phyloP scores from a whole-genome alignment of 2,113 vertebrate species.

The Vulpes ferrilata region DNA sequence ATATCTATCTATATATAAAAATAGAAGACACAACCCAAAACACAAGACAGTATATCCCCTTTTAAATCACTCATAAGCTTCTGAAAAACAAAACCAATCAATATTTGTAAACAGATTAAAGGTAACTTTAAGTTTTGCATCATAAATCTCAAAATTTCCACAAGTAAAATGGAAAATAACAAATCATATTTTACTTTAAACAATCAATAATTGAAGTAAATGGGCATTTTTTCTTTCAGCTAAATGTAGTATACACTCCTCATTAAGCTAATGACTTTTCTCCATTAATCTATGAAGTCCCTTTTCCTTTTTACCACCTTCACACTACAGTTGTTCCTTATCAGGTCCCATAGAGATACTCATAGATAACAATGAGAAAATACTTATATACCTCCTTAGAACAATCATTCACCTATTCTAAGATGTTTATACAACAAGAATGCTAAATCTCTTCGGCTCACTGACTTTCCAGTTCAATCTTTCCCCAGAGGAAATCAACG shows the following conservation, averaged over 20 bases:
- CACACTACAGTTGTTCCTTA: background rate
- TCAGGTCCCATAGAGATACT: constrained; percentile 37
- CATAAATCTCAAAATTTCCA: background rate
- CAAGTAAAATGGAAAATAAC: background rate
- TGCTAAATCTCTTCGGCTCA: constrained; percentile 63
- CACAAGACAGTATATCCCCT: background rate
- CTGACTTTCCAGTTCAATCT: constrained; percentile 64
- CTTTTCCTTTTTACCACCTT: background rate
- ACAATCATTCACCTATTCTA: constrained; percentile 48
- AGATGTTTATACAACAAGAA: constrained; percentile 53
- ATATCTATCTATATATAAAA: constrained; percentile 41
- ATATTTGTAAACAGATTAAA: constrained; percentile 23
- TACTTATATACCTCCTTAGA: background rate
- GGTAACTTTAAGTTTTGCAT: background rate
- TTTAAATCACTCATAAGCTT: constrained; percentile 7
- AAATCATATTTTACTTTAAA: constrained; percentile 35
- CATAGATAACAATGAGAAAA: background rate
- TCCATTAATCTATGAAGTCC: background rate
- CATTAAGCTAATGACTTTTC: background rate
- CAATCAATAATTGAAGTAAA: constrained; percentile 11
- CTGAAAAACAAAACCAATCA: background rate
- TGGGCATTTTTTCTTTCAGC: background rate
- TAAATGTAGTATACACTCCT: background rate
- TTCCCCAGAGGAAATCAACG: constrained; percentile 56
- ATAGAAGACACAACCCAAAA: background rate